phyloP scores from a whole-genome alignment of 2,113 vertebrate species.

The Cairina moschata region DNA sequence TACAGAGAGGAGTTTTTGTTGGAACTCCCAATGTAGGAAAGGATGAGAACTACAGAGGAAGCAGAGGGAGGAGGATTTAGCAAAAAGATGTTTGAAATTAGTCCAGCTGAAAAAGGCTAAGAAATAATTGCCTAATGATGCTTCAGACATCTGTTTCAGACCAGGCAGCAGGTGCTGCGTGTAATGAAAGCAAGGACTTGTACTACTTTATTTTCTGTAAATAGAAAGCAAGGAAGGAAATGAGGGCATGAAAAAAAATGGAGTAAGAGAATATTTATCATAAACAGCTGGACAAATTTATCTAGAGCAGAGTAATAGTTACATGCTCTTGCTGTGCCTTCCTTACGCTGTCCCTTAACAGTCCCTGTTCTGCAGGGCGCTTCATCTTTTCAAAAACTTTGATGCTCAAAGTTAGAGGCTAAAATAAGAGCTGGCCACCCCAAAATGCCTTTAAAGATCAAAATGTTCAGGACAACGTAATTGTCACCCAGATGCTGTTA shows the following conservation, averaged over 20 bases:
- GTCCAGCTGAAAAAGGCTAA: neutral
- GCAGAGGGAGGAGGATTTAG: neutral
- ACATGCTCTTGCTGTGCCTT: neutral
- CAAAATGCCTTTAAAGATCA: neutral
- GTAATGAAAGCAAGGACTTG: conserved; percentile 40
- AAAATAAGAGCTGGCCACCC: neutral
- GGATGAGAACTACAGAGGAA: conserved; percentile 20
- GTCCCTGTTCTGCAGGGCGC: neutral
- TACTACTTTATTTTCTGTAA: conserved; percentile 41
- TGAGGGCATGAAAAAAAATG: conserved; percentile 37
- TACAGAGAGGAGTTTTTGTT: neutral
- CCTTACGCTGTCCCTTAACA: neutral
- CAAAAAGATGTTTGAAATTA: conserved; percentile 12
- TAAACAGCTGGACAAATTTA: conserved; percentile 34
- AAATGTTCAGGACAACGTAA: neutral
- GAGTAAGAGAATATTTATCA: conserved; percentile 22
- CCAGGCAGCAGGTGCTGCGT: conserved; percentile 45
- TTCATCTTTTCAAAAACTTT: neutral
- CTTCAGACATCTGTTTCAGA: conserved; percentile 57
- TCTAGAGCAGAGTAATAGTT: neutral
- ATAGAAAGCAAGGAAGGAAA: conserved; percentile 34
- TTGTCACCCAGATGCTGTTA: neutral
- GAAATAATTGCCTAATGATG: conserved; percentile 32
- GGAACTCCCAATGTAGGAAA: neutral
- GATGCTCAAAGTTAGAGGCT: neutral